Conservation (phyloP, 2,797 vertebrate species). For the Picus viridis region DNA sequence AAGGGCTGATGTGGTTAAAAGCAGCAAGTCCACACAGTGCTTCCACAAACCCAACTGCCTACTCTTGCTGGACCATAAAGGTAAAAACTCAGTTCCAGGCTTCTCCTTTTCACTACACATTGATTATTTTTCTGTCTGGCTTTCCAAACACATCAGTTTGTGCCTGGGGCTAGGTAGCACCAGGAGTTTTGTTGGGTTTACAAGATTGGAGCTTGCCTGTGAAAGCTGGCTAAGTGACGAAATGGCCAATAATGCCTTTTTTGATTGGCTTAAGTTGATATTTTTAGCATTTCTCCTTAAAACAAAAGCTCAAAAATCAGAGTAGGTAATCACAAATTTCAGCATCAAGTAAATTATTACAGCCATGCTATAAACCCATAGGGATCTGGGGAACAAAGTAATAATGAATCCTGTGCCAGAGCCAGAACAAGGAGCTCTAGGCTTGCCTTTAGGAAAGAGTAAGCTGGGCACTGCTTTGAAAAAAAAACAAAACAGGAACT, state of each 20-base stretch:
- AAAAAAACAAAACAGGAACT: not conserved
- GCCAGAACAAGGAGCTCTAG: not conserved
- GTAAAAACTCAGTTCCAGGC: not conserved
- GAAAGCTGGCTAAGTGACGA: not conserved
- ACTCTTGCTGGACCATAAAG: not conserved
- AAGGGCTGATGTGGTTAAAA: not conserved
- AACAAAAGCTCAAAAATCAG: not conserved
- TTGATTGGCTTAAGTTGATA: not conserved
- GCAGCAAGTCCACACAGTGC: not conserved
- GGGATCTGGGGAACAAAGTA: conserved; percentile 5
- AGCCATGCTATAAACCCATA: not conserved
- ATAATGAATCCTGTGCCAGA: not conserved
- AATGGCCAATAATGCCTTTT: not conserved
- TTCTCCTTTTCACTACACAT: not conserved
- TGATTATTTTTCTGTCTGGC: not conserved
- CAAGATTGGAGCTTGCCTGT: not conserved
- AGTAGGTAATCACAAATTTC: conserved; percentile 24
- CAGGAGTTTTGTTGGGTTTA: not conserved
- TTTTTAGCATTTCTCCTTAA: conserved; percentile 34
- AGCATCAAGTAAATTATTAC: not conserved
- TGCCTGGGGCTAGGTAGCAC: not conserved
- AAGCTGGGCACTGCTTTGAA: conserved; percentile 29
- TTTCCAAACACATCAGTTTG: not conserved
- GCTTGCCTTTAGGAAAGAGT: not conserved
- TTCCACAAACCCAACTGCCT: not conserved